A percentile compares a stretch with the other conserved stretches of the same genome.
These are phyloP conservation scores for Muntiacus muntjak DNA, from an alignment of 2,113 vertebrate genomes.

Conservation along the genomic window DNA sequence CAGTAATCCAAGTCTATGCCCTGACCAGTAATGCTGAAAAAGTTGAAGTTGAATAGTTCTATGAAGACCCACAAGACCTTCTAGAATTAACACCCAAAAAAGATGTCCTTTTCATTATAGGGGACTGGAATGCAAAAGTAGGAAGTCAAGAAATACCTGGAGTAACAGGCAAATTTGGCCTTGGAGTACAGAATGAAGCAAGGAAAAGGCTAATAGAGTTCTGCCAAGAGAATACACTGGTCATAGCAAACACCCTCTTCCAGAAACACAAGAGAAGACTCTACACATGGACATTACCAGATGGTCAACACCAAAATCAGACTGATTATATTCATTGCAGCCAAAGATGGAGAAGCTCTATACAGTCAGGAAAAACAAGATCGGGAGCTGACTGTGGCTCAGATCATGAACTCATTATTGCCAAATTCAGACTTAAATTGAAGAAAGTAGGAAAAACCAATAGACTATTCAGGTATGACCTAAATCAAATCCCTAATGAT, in stretches of 20 bases:
- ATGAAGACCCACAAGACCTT: neutral
- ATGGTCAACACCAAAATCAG: neutral
- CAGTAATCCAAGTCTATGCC: neutral
- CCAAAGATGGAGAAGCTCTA: neutral
- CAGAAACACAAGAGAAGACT: neutral
- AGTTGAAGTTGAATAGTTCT: neutral
- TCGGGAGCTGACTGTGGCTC: neutral
- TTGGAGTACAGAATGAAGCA: neutral
- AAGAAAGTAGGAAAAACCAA: neutral
- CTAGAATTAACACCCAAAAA: neutral
- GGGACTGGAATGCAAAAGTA: neutral
- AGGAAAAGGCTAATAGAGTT: neutral
- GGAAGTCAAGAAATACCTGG: neutral
- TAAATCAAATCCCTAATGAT: neutral
- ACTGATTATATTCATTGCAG: neutral
- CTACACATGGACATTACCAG: neutral
- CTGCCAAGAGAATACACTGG: neutral
- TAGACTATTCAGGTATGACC: neutral
- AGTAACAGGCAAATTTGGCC: neutral
- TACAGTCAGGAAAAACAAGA: neutral
- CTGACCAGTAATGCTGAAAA: neutral
- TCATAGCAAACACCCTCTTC: neutral
- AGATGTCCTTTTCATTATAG: neutral
- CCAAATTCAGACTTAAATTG: neutral
- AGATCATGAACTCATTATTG: neutral